phyloP scores from a whole-genome alignment of 2,797 vertebrate species.

The Tokudaia muenninki region DNA sequence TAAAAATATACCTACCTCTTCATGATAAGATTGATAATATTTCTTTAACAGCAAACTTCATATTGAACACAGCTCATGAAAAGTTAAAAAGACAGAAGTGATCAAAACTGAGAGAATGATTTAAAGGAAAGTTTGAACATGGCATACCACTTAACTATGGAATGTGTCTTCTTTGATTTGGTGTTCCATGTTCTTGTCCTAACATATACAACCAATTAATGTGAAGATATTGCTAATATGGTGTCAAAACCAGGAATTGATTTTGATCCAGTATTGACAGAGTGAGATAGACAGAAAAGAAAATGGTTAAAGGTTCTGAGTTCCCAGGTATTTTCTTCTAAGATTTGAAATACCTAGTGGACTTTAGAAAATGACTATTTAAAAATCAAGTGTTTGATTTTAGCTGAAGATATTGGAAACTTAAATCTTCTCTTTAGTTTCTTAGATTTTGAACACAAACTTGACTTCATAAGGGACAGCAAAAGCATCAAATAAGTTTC shows the following conservation, averaged over 20 bases:
- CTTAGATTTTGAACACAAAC: background rate
- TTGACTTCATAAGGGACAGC: background rate
- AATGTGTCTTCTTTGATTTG: background rate
- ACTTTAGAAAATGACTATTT: background rate
- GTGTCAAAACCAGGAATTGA: background rate
- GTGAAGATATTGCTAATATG: background rate
- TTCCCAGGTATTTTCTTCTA: background rate
- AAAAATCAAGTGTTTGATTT: background rate
- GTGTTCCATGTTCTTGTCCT: fast-evolving
- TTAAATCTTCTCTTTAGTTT: background rate
- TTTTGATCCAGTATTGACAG: background rate
- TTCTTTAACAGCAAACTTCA: background rate
- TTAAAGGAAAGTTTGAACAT: background rate
- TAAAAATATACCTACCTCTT: background rate
- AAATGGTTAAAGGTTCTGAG: background rate
- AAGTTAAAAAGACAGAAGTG: background rate
- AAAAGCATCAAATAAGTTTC: background rate
- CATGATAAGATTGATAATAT: background rate
- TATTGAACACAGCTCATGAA: background rate
- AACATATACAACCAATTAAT: background rate
- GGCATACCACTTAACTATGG: background rate
- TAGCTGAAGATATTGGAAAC: background rate
- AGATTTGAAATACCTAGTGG: background rate
- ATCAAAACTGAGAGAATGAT: background rate
- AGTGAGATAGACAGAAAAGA: background rate